Conservation (phyloP, 1,140 invertebrate genomes). For the Tenebrio molitor region DNA sequence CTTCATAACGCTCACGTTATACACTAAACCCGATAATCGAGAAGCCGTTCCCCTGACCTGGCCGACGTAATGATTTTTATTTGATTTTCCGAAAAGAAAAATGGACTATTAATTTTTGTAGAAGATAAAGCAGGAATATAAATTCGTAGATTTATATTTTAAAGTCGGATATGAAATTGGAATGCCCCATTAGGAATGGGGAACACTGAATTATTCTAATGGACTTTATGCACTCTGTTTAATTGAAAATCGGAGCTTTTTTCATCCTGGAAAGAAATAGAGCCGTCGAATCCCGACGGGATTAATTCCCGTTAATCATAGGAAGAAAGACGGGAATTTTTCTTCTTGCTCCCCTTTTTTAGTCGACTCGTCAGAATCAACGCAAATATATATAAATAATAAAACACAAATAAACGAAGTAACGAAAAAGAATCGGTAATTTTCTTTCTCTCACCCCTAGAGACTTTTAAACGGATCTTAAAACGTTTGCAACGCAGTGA, state of each 20-base stretch:
- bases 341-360: too few species aligned
- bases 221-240: conserved; percentile 57
- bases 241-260: conserved; percentile 55
- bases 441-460: too few species aligned
- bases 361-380: too few species aligned
- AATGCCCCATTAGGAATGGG: conserved; percentile 48
- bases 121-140: conserved; percentile 45
- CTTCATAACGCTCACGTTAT: conserved; percentile 51
- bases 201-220: conserved; percentile 55
- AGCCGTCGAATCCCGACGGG: conserved; percentile 11
- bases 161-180: conserved; percentile 50
- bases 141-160: conserved; percentile 49
- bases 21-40: conserved; percentile 50
- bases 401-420: too few species aligned
- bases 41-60: conserved; percentile 46
- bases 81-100: conserved; percentile 42
- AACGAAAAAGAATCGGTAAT: too few species aligned
- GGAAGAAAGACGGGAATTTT: conserved; percentile 16
- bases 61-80: conserved; percentile 55
- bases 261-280: conserved; percentile 17
- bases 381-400: too few species aligned
- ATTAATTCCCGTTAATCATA: conserved; percentile 17
- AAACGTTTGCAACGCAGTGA: too few species aligned
- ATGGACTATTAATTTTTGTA: conserved; percentile 51
- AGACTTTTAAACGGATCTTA: too few species aligned